phyloP scores from a whole-genome alignment of 1,140 invertebrate genomes.

The Tetragonula clypearis region DNA sequence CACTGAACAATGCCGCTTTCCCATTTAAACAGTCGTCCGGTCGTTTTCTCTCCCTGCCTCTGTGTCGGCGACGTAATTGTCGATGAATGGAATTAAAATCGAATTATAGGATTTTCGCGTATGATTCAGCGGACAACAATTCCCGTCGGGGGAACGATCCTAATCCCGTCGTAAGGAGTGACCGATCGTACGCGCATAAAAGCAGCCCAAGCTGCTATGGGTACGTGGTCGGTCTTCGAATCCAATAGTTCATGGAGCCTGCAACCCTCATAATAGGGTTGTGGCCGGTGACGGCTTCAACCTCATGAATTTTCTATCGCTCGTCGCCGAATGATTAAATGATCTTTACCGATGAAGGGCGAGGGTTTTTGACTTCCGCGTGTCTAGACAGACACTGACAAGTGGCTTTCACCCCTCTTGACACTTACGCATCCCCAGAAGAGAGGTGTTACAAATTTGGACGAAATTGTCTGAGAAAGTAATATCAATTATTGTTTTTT shows the following conservation, averaged over 20 bases:
- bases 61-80: slow-evolving; percentile 15
- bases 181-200: slow-evolving; percentile 58
- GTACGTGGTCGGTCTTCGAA: slow-evolving; percentile 35
- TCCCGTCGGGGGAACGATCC: slow-evolving; percentile 52
- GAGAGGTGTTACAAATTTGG: neutral
- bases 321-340: slow-evolving; percentile 76
- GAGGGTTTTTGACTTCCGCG: slow-evolving; percentile 57
- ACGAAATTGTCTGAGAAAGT: neutral
- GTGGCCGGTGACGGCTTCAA: slow-evolving; percentile 54
- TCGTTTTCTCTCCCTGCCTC: neutral
- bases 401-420: slow-evolving; percentile 67
- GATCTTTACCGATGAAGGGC: slow-evolving; percentile 58
- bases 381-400: slow-evolving; percentile 52
- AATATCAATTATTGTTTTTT: neutral
- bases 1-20: neutral
- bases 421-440: slow-evolving; percentile 46
- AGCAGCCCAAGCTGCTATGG: slow-evolving; percentile 3
- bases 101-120: slow-evolving; percentile 74
- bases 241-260: slow-evolving; percentile 39
- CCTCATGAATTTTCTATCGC: slow-evolving; percentile 80
- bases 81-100: slow-evolving; percentile 78
- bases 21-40: neutral
- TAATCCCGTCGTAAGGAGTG: slow-evolving; percentile 61
- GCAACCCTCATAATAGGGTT: slow-evolving; percentile 62
- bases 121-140: slow-evolving; percentile 74